Base-by-base conservation (phyloP, 2,797 vertebrate species). In the Oreortyx pictus region DNA sequence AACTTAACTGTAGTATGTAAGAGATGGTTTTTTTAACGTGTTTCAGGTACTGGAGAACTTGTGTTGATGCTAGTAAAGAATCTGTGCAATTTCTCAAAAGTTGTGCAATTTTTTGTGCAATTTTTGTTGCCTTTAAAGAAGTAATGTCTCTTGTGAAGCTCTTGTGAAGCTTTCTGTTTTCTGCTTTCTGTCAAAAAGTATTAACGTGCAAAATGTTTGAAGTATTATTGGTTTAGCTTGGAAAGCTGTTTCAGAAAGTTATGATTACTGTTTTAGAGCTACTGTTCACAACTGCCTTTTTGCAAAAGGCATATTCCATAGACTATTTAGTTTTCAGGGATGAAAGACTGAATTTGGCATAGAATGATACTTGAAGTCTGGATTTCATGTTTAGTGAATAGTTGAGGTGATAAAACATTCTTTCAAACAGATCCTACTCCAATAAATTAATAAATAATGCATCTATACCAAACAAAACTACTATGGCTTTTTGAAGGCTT, bases 121-220 rank as follows among this genome's bases (percentile, higher is more conserved):
- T 75, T 83, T 86, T 73, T 86, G 5, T 84, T 88, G 23, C 62
- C 33, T 77, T 78, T 89, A 64, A 92, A 64, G 50, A 31, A 43
- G 43, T 24, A 50, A 6, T 65, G 46, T 43, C 15, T 92, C n/a
- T 70, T 29, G 23, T 46, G n/a, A 75, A 65, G 22, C 15, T 92
- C n/a, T 70, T 29, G 23, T 46, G n/a, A 75, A 65, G 22, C 22
- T 83, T 90, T 86, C 49, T 84, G 74, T 88, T 41, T 41, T 41
- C 39, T 41, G 22, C 24, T 83, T 90, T 86, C 49, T 84, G 74
- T 88, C 71, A 91, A 70, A 82, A 93, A 82, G 54, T 50, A 37
- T 22, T 56, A 16, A 35, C 25, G 39, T 60, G 49, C 14, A 50
- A 60, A 90, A 43, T 7, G 50, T 52, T 84, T 76, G 60, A 62